These are phyloP conservation scores for Gasteruption jaculator DNA, from an alignment of 2,888 invertebrate species.

Conservation along the genomic window DNA sequence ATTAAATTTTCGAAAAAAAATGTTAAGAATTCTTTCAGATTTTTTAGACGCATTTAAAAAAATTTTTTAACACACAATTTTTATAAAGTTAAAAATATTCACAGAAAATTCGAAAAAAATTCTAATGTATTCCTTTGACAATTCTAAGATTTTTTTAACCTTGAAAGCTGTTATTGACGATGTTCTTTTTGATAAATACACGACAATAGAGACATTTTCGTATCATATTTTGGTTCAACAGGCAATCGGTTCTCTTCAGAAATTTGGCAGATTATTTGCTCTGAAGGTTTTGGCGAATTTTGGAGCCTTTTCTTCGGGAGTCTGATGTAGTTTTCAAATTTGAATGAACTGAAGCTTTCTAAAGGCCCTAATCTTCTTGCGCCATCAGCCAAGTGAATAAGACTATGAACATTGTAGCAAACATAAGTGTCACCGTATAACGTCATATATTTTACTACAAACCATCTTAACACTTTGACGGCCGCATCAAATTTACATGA, in stretches of 20 bases:
- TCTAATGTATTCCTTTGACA: too few relatives aligned
- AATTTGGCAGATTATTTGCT: conserved; percentile 20
- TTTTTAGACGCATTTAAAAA: too few relatives aligned
- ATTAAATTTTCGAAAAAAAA: too few relatives aligned
- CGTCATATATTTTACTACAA: conserved; percentile 20
- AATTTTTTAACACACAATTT: too few relatives aligned
- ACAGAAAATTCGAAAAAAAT: too few relatives aligned
- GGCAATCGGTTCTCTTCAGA: conserved; percentile 3
- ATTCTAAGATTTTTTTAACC: too few relatives aligned
- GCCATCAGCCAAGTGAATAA: conserved; percentile 25
- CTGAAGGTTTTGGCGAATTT: conserved; percentile 18
- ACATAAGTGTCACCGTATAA: conserved; percentile 25
- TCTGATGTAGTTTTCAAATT: conserved; percentile 25
- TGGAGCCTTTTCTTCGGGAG: conserved; percentile 19
- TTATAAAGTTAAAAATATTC: too few relatives aligned
- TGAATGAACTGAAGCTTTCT: conserved; percentile 27
- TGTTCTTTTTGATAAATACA: conserved; percentile 1
- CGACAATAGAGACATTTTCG: conserved; percentile 7
- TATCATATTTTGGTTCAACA: conserved; percentile 4
- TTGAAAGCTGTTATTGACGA: conserved; percentile 6
- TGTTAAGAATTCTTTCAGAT: too few relatives aligned
- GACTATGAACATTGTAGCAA: conserved; percentile 26
- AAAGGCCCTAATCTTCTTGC: conserved; percentile 22
- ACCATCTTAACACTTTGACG: too few relatives aligned
- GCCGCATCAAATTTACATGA: too few relatives aligned